Evolutionary conservation across 2,888 invertebrate genomes (phyloP).

Genomic region (Euphydryas editha): DNA sequence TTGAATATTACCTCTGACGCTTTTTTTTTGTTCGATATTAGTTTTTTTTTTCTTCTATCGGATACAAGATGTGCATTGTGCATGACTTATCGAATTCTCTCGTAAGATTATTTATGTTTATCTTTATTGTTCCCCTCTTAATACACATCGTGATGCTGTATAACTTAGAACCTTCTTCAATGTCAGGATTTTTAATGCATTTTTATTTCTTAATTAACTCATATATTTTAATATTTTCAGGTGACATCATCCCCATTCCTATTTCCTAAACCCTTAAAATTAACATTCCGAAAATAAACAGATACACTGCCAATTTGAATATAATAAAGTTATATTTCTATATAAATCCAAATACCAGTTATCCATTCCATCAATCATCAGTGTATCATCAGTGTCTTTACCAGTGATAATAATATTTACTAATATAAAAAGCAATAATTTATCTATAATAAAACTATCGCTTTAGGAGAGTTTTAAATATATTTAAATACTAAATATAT

Average conservation of each 20-base stretch:
- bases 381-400: constrained; percentile 47
- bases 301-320: constrained; percentile 36
- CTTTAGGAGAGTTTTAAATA: constrained; percentile 2
- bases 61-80: too few relatives aligned
- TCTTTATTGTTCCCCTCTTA: too few relatives aligned
- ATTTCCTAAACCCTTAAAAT: constrained; percentile 15
- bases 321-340: constrained; percentile 20
- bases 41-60: too few relatives aligned
- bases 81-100: too few relatives aligned
- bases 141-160: too few relatives aligned
- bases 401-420: constrained; percentile 42
- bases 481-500: constrained; percentile 8
- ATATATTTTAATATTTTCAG: constrained; percentile 34
- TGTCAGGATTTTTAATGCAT: too few relatives aligned
- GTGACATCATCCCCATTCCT: constrained; percentile 34
- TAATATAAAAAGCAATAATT: constrained; percentile 9
- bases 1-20: too few relatives aligned
- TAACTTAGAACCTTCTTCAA: too few relatives aligned
- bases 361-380: constrained; percentile 40
- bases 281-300: constrained; percentile 35
- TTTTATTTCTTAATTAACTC: too few relatives aligned
- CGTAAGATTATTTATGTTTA: too few relatives aligned
- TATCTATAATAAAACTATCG: neutral
- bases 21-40: too few relatives aligned
- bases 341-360: constrained; percentile 17